These are phyloP conservation scores for Diglossa brunneiventris DNA, from an alignment of 2,113 vertebrate species.

Conservation along the genomic window DNA sequence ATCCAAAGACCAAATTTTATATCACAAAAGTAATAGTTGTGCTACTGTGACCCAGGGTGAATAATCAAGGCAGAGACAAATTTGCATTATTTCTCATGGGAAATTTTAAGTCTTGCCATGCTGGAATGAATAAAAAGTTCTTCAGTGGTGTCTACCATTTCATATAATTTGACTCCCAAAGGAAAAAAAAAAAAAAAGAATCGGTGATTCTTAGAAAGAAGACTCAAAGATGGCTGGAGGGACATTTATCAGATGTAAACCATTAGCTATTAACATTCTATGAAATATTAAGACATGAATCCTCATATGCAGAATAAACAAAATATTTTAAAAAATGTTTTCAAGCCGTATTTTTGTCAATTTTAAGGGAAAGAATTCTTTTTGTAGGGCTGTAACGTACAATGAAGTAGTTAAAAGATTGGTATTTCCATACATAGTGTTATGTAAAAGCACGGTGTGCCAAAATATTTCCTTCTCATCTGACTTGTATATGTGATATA, in stretches of 20 bases:
- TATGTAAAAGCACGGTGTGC: background rate
- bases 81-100: background rate
- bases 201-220: background rate
- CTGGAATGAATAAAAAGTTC: background rate
- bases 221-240: background rate
- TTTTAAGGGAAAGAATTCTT: background rate
- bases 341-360: background rate
- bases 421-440: background rate
- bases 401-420: background rate
- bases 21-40: background rate
- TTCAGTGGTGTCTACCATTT: background rate
- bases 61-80: background rate
- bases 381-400: background rate
- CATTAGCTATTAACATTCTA: background rate
- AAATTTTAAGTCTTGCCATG: background rate
- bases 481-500: background rate
- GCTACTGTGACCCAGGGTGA: background rate
- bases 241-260: background rate
- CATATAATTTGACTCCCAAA: background rate
- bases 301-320: background rate
- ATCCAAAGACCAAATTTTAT: background rate
- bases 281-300: background rate
- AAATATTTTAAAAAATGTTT: accelerated
- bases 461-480: background rate
- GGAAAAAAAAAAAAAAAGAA: background rate